Percentiles rank a stretch among this genome's conserved stretches.
Evolutionary conservation across 2,113 vertebrate genomes (phyloP).

Genomic region (Varanus komodoensis): DNA sequence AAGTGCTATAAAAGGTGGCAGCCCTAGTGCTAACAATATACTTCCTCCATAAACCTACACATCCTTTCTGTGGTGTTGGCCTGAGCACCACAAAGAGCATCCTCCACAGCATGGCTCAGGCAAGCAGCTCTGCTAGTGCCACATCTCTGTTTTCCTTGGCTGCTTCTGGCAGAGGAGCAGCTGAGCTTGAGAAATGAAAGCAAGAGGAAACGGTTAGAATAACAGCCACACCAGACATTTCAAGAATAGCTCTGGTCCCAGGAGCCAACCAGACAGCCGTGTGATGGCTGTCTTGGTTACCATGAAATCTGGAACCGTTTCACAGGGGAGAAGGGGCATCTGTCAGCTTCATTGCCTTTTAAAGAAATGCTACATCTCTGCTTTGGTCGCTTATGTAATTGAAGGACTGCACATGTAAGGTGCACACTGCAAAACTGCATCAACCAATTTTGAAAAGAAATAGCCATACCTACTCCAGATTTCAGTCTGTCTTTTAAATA

Average conservation of each 20-base stretch:
- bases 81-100: slow-evolving; percentile 1
- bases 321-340: neutral
- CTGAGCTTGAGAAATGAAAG: slow-evolving; percentile 60
- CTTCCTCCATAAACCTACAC: neutral
- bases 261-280: slow-evolving; percentile 33
- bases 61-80: neutral
- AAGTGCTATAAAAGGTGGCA: neutral
- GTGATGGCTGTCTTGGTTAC: slow-evolving; percentile 23
- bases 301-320: slow-evolving; percentile 53
- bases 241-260: slow-evolving; percentile 24
- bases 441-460: neutral
- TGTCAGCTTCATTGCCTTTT: slow-evolving; percentile 30
- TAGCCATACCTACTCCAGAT: too few relatives aligned
- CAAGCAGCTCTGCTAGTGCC: slow-evolving; percentile 47
- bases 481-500: too few relatives aligned
- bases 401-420: neutral
- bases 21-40: neutral
- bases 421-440: neutral
- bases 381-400: neutral
- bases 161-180: slow-evolving; percentile 44
- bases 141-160: slow-evolving; percentile 54
- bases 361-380: slow-evolving; percentile 20
- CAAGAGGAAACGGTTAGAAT: slow-evolving; percentile 63
- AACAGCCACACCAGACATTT: slow-evolving; percentile 43
- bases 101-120: slow-evolving; percentile 30